These are phyloP conservation scores for Eutrigla gurnardus DNA, from an alignment of 2,797 vertebrate species.

Conservation along the genomic window DNA sequence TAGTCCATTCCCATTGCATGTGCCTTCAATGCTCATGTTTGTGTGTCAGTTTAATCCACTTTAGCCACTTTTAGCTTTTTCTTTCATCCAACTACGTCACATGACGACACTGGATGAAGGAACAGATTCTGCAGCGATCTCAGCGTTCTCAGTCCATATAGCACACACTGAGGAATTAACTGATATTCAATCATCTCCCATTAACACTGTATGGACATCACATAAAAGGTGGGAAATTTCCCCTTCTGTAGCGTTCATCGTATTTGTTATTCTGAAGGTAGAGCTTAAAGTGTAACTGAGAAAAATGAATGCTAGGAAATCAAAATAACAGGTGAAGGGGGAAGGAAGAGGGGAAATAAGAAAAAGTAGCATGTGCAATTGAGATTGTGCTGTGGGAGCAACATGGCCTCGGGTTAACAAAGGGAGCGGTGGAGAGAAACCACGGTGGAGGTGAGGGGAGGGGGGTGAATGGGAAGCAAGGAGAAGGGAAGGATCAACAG, in stretches of 20 bases:
- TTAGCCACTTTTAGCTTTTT: not conserved
- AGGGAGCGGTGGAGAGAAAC: conserved; percentile 18
- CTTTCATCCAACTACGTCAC: not conserved
- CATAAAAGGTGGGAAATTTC: not conserved
- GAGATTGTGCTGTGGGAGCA: conserved; percentile 40
- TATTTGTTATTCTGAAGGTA: conserved; percentile 5
- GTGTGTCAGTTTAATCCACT: not conserved
- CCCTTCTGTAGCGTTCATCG: not conserved
- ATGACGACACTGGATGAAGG: not conserved
- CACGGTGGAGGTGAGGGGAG: conserved; percentile 14
- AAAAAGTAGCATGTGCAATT: conserved; percentile 45
- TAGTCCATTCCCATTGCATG: not conserved
- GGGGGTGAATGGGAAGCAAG: not conserved
- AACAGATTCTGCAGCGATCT: not conserved
- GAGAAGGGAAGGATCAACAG: conserved; percentile 50
- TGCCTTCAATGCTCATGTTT: not conserved
- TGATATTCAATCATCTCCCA: not conserved
- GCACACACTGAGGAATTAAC: not conserved
- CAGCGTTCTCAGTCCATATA: not conserved
- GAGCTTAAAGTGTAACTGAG: conserved; percentile 21
- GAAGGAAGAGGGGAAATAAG: not conserved
- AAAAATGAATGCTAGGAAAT: not conserved
- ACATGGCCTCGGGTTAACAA: conserved; percentile 48
- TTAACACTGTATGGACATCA: not conserved
- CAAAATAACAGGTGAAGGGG: conserved; percentile 5